Evolutionary conservation across 2,797 vertebrate genomes (phyloP), one percentile per base, ranked within the genome.

Genomic region (Malurus splendens): DNA sequence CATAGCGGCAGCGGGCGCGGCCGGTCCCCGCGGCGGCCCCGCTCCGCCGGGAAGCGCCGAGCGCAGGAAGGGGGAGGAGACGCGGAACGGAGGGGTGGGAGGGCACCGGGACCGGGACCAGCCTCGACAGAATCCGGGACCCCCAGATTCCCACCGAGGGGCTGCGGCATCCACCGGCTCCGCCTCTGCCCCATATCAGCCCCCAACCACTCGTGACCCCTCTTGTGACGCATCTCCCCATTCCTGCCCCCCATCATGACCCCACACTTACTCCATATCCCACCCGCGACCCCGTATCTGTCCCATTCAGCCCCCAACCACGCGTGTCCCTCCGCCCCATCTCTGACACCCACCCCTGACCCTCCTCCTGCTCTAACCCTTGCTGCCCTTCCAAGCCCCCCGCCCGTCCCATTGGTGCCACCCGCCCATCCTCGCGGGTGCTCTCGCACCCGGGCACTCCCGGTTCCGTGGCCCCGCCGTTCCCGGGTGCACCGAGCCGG

Each of bases 31-130:
- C 23, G 48, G 60, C 66, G 47, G 84, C 62, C 62, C 74, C 56
- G 82, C 67, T 82, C 77, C 73, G 23, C 77, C 72, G 90, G 73
- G 71, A 86, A 83, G 73, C 54, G 64, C 42, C 73, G 62, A 86
- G 68, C 52, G 18, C 86, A 86, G 82, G 90, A 90, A 86, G 54
- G 18, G 87, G 87, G 87, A 75, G 90, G 90, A 87, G 90, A 83
- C 82, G 62, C 22, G 48, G 11, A 66, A 64, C 38, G 19, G 47
- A 62, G 55, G 56, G 61, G 32, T 48, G 65, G 64, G 65, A 65
- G 20, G 50, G 13, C 42, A n/a, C 39, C 59, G 41, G 57, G 9
- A 33, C 9, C 23, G 56, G 38, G 45, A 55, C 36, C 41, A 27
- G 19, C 9, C 19, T 39, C 41, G 47, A 30, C 41, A 33, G 33